Percentiles rank a stretch among this genome's conserved stretches.
These are phyloP conservation scores for Gnathonemus echidnorhynchus DNA, from an alignment of 2,113 vertebrate species.

Conservation along the genomic window DNA sequence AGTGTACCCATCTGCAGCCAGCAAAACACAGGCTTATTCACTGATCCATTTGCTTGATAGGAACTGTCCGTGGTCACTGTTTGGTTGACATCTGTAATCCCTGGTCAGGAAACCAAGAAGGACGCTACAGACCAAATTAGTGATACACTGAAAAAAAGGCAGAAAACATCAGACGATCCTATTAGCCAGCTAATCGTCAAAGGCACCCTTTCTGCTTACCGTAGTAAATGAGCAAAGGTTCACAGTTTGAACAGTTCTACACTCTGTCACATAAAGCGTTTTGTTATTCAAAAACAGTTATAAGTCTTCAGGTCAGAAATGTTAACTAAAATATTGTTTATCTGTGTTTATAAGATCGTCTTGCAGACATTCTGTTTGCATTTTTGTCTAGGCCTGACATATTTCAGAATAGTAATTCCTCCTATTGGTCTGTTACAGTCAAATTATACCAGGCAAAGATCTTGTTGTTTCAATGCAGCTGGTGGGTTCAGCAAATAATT, in stretches of 20 bases:
- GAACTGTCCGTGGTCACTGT: neutral
- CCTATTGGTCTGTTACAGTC: neutral
- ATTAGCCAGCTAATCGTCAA: neutral
- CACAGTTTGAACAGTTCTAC: neutral
- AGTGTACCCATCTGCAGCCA: slow-evolving; percentile 86
- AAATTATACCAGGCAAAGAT: neutral
- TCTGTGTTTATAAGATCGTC: neutral
- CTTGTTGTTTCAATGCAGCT: neutral
- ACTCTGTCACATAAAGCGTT: neutral
- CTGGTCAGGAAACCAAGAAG: neutral
- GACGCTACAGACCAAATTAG: neutral
- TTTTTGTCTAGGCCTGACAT: neutral
- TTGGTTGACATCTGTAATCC: neutral
- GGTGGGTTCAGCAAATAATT: neutral
- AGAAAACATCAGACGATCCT: neutral
- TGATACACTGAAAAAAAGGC: neutral
- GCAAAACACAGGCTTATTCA: neutral
- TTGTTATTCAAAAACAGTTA: neutral
- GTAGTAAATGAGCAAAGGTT: neutral
- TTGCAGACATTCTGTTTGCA: neutral
- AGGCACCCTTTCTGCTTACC: neutral
- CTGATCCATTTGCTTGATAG: neutral
- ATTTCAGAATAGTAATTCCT: neutral
- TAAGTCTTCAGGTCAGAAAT: neutral
- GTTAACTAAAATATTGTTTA: neutral